Evolutionary conservation across 2,113 vertebrate genomes (phyloP), one percentile per base, ranked within the genome.

Genomic region (Irena cyanogastra): DNA sequence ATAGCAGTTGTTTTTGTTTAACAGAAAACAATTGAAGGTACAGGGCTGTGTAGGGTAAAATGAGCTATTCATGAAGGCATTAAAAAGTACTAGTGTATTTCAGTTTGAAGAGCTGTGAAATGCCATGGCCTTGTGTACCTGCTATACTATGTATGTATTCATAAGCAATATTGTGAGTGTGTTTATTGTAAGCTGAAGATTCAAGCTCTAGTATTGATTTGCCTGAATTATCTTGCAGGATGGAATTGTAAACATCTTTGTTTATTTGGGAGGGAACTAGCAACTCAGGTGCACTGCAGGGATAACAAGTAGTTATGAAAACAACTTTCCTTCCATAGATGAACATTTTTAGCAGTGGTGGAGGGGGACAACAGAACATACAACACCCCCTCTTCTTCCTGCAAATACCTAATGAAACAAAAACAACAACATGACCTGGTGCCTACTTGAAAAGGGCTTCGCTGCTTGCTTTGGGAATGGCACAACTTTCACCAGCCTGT

Each of bases 381-480:
- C 13, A 76, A 12, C 14, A 10, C 0, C 1, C 42, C 4, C 3
- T 33, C 14, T 28, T 39, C 28, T n/a, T 54, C 35, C 24, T 23
- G 13, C 14, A 42, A 75, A 64, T n/a, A 47, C 4, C 20, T 10
- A 17, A 15, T 23, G 31, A 35, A 64, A 47, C 7, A 9, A 47
- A 27, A 68, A 3, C n/a, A 61, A 16, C 6, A 61, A 49, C 47
- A n/a, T n/a, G n/a, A n/a, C n/a, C n/a, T n/a, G n/a, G n/a, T n/a
- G n/a, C n/a, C n/a, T n/a, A n/a, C n/a, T n/a, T n/a, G n/a, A n/a
- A n/a, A n/a, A n/a, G n/a, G n/a, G n/a, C n/a, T n/a, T n/a, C n/a
- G n/a, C n/a, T n/a, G n/a, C n/a, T n/a, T n/a, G n/a, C n/a, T n/a
- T n/a, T n/a, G n/a, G n/a, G n/a, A n/a, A n/a, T n/a, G n/a, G n/a